Conservation (phyloP, 2,113 vertebrate genomes). For the Cochlearius cochlearius region DNA sequence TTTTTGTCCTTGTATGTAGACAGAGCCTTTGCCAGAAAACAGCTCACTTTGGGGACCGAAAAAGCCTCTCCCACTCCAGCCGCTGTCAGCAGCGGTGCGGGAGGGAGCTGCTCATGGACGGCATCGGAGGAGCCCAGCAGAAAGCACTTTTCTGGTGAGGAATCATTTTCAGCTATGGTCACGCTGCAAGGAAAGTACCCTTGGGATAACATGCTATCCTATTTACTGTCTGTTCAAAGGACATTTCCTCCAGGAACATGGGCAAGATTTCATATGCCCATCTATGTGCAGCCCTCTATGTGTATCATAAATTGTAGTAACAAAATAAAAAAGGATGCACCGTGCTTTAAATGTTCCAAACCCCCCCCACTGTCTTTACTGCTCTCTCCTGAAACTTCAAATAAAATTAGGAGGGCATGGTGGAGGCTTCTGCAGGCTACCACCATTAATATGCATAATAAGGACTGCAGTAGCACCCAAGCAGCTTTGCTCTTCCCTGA, state of each 20-base stretch:
- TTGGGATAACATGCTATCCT: not conserved
- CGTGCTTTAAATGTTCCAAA: not conserved
- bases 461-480: not conserved
- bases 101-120: rapidly evolving
- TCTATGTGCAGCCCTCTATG: not conserved
- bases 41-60: not conserved
- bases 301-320: not conserved
- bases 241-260: not conserved
- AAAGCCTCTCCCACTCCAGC: not conserved
- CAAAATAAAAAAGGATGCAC: not conserved
- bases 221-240: not conserved
- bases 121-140: not conserved
- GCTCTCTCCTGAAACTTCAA: not conserved
- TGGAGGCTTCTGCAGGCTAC: not conserved
- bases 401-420: not conserved
- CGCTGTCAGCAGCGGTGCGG: not conserved
- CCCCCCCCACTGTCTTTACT: rapidly evolving
- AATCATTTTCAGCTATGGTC: not conserved
- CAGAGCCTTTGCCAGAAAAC: not conserved
- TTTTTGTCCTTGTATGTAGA: not conserved
- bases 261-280: not conserved
- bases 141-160: not conserved
- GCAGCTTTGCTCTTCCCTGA: not conserved
- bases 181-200: not conserved
- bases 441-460: not conserved